Conservation (phyloP, 2,888 invertebrate species). For the Megamerina dolium region DNA sequence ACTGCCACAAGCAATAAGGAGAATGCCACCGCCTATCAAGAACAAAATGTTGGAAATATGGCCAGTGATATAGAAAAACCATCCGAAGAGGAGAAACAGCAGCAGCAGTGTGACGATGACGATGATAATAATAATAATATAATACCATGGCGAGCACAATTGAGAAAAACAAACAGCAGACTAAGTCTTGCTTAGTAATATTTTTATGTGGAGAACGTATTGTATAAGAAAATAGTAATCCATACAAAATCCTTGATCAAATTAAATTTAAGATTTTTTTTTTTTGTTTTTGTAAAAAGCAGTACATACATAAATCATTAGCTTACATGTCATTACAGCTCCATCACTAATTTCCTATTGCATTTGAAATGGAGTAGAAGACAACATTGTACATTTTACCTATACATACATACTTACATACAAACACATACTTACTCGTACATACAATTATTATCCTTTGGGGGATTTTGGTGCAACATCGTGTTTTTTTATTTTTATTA, state of each 20-base stretch:
- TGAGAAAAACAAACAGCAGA: slow-evolving; percentile 85
- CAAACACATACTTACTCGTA: no score
- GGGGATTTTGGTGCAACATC: no score
- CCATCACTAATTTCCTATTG: no score
- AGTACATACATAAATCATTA: no score
- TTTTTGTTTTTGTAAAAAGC: no score
- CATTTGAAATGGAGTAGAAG: no score
- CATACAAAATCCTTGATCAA: not conserved
- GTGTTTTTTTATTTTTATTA: no score
- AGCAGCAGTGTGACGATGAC: slow-evolving; percentile 28
- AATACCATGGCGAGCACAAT: slow-evolving; percentile 84
- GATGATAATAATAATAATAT: slow-evolving; percentile 63
- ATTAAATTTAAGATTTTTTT: no score
- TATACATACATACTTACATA: no score
- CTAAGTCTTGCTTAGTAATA: slow-evolving; percentile 72
- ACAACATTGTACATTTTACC: no score
- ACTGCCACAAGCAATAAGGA: slow-evolving; percentile 23
- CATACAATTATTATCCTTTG: no score
- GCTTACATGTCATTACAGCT: no score
- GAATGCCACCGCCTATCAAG: slow-evolving; percentile 16
- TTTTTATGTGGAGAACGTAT: slow-evolving; percentile 2
- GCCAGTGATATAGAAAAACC: slow-evolving; percentile 21
- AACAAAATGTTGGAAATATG: slow-evolving; percentile 17
- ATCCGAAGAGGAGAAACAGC: slow-evolving; percentile 6
- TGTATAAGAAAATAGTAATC: not conserved